phyloP scores from a whole-genome alignment of 37 sponge, comb jelly and placozoan species.

The Ianthella basta region DNA sequence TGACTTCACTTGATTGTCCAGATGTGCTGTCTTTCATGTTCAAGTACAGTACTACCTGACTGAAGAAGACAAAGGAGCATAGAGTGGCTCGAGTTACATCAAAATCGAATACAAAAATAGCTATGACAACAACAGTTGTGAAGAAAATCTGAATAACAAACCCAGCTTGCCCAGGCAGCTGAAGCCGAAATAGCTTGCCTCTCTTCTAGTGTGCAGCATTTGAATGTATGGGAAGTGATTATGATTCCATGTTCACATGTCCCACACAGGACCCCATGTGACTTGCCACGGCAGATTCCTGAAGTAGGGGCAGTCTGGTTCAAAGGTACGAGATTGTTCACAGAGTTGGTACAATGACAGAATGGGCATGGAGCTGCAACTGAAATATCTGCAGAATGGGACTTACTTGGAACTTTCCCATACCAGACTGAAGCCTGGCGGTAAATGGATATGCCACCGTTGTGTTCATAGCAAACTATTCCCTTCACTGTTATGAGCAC shows the following conservation, averaged over 20 bases:
- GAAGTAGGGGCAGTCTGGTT: too few species aligned
- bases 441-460: too few species aligned
- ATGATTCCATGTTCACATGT: neutral
- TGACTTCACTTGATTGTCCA: neutral
- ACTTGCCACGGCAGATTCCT: too few species aligned
- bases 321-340: too few species aligned
- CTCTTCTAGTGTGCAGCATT: neutral
- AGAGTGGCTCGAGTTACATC: neutral
- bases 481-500: neutral
- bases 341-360: too few species aligned
- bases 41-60: neutral
- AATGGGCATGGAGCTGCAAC: too few species aligned
- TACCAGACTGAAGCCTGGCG: too few species aligned
- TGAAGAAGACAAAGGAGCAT: constrained; percentile 11
- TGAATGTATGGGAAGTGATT: neutral
- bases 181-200: neutral
- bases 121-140: neutral
- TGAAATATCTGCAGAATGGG: too few species aligned
- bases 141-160: neutral
- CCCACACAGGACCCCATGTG: neutral
- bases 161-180: constrained; percentile 5
- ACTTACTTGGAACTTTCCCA: too few species aligned
- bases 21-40: neutral
- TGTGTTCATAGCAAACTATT: neutral
- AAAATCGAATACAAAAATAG: neutral